phyloP scores from a whole-genome alignment of 2,888 invertebrate genomes.

The Biston betularia region DNA sequence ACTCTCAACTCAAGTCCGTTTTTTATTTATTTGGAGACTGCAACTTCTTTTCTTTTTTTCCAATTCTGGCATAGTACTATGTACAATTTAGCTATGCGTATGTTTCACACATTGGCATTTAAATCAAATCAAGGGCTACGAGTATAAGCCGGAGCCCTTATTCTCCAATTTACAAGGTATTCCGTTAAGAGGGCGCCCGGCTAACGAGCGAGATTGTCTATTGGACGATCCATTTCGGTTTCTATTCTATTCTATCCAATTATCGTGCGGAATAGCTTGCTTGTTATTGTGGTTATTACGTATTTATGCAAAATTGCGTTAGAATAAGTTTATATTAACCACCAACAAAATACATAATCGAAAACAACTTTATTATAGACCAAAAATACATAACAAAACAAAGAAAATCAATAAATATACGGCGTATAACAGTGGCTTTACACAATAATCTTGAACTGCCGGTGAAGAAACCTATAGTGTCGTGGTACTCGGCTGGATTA shows the following conservation, averaged over 20 bases:
- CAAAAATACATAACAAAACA: no score
- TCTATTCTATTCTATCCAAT: slow-evolving; percentile 50
- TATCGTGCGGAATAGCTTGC: slow-evolving; percentile 48
- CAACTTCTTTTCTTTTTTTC: no score
- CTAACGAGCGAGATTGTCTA: slow-evolving; percentile 63
- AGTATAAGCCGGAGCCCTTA: slow-evolving; percentile 38
- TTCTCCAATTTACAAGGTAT: slow-evolving; percentile 55
- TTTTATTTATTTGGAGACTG: no score
- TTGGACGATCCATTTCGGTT: slow-evolving; percentile 52
- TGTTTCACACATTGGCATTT: slow-evolving; percentile 39
- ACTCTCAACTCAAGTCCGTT: no score
- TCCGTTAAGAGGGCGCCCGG: slow-evolving; percentile 66
- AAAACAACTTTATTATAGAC: no score
- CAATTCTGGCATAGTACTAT: neutral
- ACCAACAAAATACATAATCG: no score
- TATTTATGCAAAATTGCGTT: slow-evolving; percentile 17
- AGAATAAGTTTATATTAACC: no score
- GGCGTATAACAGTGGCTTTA: no score
- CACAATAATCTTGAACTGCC: no score
- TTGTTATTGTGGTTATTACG: slow-evolving; percentile 39
- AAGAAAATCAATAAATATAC: no score
- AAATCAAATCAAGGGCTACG: slow-evolving; percentile 60
- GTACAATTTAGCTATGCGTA: neutral
- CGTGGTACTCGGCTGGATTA: no score
- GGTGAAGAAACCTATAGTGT: no score